Evolutionary conservation across 2,888 invertebrate genomes (phyloP), one percentile per base, ranked within the genome.

Genomic region (Diarsia dahlii): DNA sequence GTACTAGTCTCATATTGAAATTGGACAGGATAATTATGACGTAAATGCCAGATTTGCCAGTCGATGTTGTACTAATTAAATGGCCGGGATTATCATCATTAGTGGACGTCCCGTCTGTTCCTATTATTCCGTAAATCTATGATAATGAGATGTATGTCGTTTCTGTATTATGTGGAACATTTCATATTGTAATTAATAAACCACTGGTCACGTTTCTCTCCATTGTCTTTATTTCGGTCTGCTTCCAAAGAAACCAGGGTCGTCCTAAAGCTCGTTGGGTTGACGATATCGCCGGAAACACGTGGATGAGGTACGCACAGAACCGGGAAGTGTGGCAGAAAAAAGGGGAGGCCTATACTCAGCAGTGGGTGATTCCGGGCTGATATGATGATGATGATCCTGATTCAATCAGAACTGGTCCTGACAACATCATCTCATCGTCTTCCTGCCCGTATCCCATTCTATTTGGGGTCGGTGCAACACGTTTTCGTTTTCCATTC

Each of bases 41-140:
- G 20, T 46, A 54, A 54, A 23, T 9, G 2, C n/a, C 9, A 28
- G n/a, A 54, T n/a, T 1, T 13, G 9, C 15, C 9, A 45, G n/a
- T 50, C n/a, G 15, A 58, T 28, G 52, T 18, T 45, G n/a, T 45
- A 23, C 46, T 62, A n/a, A 66, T 69, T 56, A 50, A 66, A 76
- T 58, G 46, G 34, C n/a, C 23, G 60, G 48, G 48, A 75, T 81
- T 58, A 77, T 72, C 39, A 64, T 52, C 13, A 65, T 50, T 65
- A 70, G 12, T 54, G 48, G 13, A 45, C 12, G 71, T 68, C 18
- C 23, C n/a, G n/a, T 46, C 28, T 13, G 54, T 12, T 45, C 18
- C 18, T 28, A 12, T 65, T 45, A 46, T 64, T 20, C 13, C 13
- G 28, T 12, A 18, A 48, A 60, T 82, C 18, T 4, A 34, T 1